These are phyloP conservation scores for Achroia grisella DNA, from an alignment of 1,140 invertebrate species.

Conservation along the genomic window DNA sequence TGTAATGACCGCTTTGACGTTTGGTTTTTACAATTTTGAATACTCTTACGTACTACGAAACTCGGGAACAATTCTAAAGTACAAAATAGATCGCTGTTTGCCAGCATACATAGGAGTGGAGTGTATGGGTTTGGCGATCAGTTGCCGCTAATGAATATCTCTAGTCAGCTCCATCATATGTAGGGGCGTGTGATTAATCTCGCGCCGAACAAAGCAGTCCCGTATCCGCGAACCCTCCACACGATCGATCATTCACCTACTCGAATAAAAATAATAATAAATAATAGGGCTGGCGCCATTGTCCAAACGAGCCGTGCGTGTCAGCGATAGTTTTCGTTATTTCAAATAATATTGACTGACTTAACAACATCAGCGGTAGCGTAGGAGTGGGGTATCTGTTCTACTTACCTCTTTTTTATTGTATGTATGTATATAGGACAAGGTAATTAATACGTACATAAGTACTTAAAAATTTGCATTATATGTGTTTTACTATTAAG, in stretches of 20 bases:
- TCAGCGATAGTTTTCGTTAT: conserved; percentile 43
- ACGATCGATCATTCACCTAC: conserved; percentile 63
- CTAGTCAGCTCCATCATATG: conserved; percentile 45
- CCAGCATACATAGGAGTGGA: not conserved
- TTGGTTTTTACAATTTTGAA: conserved; percentile 21
- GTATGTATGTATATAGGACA: no score
- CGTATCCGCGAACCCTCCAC: conserved; percentile 47
- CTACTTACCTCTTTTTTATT: no score
- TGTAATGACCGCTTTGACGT: conserved; percentile 24
- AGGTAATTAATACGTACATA: no score
- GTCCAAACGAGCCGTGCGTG: conserved; percentile 50
- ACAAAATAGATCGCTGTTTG: not conserved
- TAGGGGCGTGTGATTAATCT: conserved; percentile 65
- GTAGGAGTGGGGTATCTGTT: no score
- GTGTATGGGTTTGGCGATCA: conserved; percentile 28
- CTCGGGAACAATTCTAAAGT: no score
- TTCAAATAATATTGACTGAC: conserved; percentile 26
- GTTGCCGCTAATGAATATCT: conserved; percentile 59
- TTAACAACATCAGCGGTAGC: no score
- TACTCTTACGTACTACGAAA: not conserved
- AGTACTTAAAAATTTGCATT: no score
- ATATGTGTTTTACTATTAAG: no score
- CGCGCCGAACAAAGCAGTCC: conserved; percentile 56
- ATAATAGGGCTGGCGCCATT: conserved; percentile 56
- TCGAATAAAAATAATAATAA: conserved; percentile 70